Evolutionary conservation across 2,888 invertebrate species (phyloP).

Genomic region (Rhamnusium bicolor): DNA sequence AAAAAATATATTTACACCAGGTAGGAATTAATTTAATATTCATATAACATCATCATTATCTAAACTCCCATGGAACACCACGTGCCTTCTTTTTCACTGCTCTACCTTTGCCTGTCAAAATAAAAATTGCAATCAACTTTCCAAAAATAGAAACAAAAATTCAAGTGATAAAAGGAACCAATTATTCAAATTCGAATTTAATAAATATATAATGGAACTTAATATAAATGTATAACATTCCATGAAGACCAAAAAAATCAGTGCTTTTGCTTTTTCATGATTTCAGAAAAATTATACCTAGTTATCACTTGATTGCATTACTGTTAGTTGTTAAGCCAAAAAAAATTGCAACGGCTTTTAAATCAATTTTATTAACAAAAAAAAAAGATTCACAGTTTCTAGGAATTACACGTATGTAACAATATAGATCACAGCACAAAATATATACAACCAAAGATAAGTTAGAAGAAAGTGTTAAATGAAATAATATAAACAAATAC

Average conservation of each 20-base stretch:
- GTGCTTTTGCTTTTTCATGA: too few relatives aligned
- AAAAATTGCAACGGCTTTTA: conserved; percentile 24
- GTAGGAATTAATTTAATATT: conserved; percentile 29
- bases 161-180: conserved; percentile 9
- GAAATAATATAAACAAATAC: conserved; percentile 43
- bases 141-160: background rate
- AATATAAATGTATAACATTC: too few relatives aligned
- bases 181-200: background rate
- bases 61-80: conserved; percentile 27
- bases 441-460: conserved; percentile 52
- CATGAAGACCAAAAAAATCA: too few relatives aligned
- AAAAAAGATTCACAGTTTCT: conserved; percentile 45
- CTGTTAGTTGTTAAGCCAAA: conserved; percentile 24
- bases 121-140: conserved; percentile 44
- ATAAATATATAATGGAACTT: background rate
- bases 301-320: conserved; percentile 18
- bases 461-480: conserved; percentile 33
- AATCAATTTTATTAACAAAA: conserved; percentile 32
- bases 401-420: conserved; percentile 41
- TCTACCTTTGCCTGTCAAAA: conserved; percentile 60
- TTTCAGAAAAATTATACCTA: background rate
- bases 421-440: conserved; percentile 58
- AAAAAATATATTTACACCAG: conserved; percentile 32
- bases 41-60: conserved; percentile 1
- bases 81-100: conserved; percentile 3